Percentiles rank a stretch among this genome's conserved stretches.
Conservation (phyloP, 2,797 vertebrate genomes). For the Mionectes olivaceus region DNA sequence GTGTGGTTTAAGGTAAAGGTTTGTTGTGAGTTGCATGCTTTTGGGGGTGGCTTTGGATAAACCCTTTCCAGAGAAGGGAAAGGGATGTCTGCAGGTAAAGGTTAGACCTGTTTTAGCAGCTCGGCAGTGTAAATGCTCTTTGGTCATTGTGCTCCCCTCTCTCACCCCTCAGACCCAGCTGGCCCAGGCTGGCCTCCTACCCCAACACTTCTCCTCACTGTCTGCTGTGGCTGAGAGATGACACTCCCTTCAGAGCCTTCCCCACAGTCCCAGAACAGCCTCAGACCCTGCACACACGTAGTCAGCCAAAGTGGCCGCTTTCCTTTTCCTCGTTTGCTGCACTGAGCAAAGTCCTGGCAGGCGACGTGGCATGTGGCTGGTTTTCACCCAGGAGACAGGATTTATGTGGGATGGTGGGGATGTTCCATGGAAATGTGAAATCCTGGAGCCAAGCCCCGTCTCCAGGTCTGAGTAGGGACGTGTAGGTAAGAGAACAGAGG, state of each 20-base stretch:
- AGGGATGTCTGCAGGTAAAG: neutral
- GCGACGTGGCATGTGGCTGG: accelerated
- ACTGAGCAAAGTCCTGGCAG: neutral
- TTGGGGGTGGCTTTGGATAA: neutral
- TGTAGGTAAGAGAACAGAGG: neutral
- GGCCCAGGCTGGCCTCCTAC: neutral
- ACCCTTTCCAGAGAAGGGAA: neutral
- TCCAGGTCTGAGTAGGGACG: neutral
- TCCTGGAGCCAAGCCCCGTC: neutral
- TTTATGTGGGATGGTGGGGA: neutral
- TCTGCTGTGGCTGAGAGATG: accelerated
- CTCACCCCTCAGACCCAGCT: neutral
- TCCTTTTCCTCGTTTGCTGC: neutral
- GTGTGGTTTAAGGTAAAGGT: accelerated
- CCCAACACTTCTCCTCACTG: accelerated
- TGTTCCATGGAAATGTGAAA: neutral
- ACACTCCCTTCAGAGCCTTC: accelerated
- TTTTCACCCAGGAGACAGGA: neutral
- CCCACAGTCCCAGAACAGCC: accelerated
- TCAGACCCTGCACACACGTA: neutral
- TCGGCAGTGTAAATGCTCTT: neutral
- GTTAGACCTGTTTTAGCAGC: neutral
- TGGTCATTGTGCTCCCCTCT: accelerated
- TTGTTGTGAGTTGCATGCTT: accelerated
- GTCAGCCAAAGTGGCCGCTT: accelerated